Percentiles rank a stretch among this genome's conserved stretches.
Conservation (phyloP, 1,140 invertebrate genomes). For the Limonius californicus region DNA sequence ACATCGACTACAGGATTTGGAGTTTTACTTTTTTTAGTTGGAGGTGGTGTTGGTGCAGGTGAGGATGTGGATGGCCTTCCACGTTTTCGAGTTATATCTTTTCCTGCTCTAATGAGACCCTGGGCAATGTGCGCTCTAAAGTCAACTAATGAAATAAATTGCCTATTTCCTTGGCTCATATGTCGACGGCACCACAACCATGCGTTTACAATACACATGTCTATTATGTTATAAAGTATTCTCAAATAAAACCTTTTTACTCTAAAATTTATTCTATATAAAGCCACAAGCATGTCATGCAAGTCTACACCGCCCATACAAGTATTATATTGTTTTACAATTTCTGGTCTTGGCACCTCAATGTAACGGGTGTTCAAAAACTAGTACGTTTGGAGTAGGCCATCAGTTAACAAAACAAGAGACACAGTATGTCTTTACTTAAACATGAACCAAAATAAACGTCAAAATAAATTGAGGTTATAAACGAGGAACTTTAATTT, state of each 20-base stretch:
- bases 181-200: background rate
- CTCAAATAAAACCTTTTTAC: slow-evolving; percentile 17
- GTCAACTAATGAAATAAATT: background rate
- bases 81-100: background rate
- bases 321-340: slow-evolving; percentile 21
- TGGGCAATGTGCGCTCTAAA: background rate
- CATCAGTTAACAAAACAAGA: too few relatives aligned
- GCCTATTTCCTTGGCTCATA: too few relatives aligned
- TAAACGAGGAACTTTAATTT: too few relatives aligned
- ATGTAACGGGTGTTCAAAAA: too few relatives aligned
- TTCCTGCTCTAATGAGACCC: background rate
- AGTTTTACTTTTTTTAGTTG: background rate
- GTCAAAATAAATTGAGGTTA: too few relatives aligned
- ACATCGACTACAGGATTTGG: background rate
- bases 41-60: background rate
- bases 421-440: too few relatives aligned
- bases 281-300: slow-evolving; percentile 19
- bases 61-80: background rate
- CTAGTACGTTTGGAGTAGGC: too few relatives aligned
- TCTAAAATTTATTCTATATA: slow-evolving; percentile 14
- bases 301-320: too few relatives aligned
- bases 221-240: slow-evolving; percentile 14
- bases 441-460: too few relatives aligned
- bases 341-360: slow-evolving; percentile 1
- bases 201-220: slow-evolving; percentile 15